These are phyloP conservation scores for Scelioninae gen. 1 DNA, from an alignment of 2,888 invertebrate species.

Conservation along the genomic window DNA sequence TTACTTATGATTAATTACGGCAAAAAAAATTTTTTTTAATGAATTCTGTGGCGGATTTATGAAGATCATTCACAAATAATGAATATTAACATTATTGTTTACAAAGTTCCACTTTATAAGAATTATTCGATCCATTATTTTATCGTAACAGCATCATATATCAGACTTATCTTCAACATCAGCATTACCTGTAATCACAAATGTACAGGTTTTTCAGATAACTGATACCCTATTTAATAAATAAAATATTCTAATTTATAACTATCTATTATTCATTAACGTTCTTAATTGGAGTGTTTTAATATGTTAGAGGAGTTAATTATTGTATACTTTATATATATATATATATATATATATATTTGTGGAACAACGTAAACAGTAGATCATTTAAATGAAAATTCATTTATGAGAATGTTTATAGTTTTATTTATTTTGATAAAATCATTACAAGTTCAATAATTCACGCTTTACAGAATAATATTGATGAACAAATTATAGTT, in stretches of 20 bases:
- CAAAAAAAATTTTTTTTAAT: too few species aligned
- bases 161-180: constrained; percentile 14
- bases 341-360: too few species aligned
- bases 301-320: not conserved
- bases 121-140: not conserved
- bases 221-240: not conserved
- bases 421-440: constrained; percentile 45
- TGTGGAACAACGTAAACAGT: too few species aligned
- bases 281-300: constrained; percentile 15
- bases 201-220: constrained; percentile 5
- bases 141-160: constrained; percentile 4
- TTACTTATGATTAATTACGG: too few species aligned
- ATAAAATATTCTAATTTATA: constrained; percentile 31
- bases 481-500: constrained; percentile 14
- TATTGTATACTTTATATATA: too few species aligned
- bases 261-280: constrained; percentile 13
- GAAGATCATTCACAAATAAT: not conserved
- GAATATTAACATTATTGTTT: constrained; percentile 27
- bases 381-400: not conserved
- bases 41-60: too few species aligned
- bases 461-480: constrained; percentile 42
- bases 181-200: not conserved
- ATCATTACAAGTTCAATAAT: constrained; percentile 44
- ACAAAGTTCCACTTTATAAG: constrained; percentile 1
- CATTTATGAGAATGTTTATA: not conserved